These are phyloP conservation scores for Loxodonta africana DNA, from an alignment of 2,113 vertebrate genomes.

Conservation along the genomic window DNA sequence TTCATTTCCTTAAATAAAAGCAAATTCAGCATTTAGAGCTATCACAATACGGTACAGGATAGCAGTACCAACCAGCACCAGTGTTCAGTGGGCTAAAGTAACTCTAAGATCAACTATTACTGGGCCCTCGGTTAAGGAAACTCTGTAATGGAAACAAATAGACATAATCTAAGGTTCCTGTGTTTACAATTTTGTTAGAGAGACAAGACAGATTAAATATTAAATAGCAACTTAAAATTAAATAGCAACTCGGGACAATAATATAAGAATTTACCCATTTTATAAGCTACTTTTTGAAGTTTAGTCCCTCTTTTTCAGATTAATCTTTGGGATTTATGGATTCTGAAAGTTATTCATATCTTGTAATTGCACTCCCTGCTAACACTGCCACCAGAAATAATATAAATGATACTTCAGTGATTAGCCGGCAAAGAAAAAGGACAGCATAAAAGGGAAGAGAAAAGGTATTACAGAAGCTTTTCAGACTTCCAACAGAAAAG, in stretches of 20 bases:
- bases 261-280: neutral
- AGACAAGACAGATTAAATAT: neutral
- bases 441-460: neutral
- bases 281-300: slow-evolving; percentile 23
- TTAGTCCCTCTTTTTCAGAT: neutral
- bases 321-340: slow-evolving; percentile 24
- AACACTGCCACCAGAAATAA: neutral
- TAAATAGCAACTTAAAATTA: slow-evolving; percentile 55
- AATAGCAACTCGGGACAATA: slow-evolving; percentile 22
- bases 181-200: neutral
- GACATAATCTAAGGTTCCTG: neutral
- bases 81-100: neutral
- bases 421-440: neutral
- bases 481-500: neutral
- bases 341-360: slow-evolving; percentile 23
- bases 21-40: neutral
- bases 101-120: neutral
- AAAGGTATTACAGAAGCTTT: slow-evolving; percentile 15
- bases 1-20: slow-evolving; percentile 6
- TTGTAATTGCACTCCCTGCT: neutral
- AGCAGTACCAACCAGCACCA: neutral
- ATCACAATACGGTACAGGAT: neutral
- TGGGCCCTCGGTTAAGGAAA: neutral
- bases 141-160: slow-evolving; percentile 14
- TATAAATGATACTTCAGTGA: neutral